A percentile compares a stretch with the other conserved stretches of the same genome.
These are phyloP conservation scores for Sparidentex hasta DNA, from an alignment of 2,797 vertebrate genomes.

Conservation along the genomic window DNA sequence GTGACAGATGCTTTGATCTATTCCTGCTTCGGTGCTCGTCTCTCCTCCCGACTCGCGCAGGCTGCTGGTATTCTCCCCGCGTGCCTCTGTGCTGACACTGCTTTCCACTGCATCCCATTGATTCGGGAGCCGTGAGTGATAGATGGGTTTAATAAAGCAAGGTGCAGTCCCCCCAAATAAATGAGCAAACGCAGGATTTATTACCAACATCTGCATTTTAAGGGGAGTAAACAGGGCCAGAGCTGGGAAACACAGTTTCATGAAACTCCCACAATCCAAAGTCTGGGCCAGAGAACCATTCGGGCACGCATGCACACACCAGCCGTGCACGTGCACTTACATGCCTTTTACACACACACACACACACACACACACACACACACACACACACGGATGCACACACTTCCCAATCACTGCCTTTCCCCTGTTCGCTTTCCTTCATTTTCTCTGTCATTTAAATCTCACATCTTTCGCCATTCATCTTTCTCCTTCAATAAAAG, in stretches of 20 bases:
- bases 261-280: constrained; percentile 54
- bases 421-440: constrained; percentile 33
- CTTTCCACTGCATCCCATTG: constrained; percentile 85
- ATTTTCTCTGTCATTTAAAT: constrained; percentile 60
- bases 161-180: constrained; percentile 86
- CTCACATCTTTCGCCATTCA: constrained; percentile 49
- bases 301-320: background rate
- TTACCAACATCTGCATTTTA: constrained; percentile 86
- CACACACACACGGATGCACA: constrained; percentile 20
- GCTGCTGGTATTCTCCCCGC: constrained; percentile 73
- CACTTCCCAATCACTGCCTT: constrained; percentile 39
- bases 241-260: constrained; percentile 69
- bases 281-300: constrained; percentile 41
- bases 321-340: constrained; percentile 3
- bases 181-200: constrained; percentile 85
- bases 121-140: constrained; percentile 85
- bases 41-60: constrained; percentile 57
- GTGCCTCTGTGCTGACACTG: constrained; percentile 81
- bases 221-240: constrained; percentile 74
- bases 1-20: constrained; percentile 68
- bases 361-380: constrained; percentile 23
- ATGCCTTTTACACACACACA: constrained; percentile 14
- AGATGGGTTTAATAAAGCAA: constrained; percentile 90
- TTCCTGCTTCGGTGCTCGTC: constrained; percentile 54
- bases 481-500: constrained; percentile 68